Percentiles rank a stretch among this genome's conserved stretches.
phyloP scores from a whole-genome alignment of 2,888 invertebrate species.

The Iselma pallidipennis region DNA sequence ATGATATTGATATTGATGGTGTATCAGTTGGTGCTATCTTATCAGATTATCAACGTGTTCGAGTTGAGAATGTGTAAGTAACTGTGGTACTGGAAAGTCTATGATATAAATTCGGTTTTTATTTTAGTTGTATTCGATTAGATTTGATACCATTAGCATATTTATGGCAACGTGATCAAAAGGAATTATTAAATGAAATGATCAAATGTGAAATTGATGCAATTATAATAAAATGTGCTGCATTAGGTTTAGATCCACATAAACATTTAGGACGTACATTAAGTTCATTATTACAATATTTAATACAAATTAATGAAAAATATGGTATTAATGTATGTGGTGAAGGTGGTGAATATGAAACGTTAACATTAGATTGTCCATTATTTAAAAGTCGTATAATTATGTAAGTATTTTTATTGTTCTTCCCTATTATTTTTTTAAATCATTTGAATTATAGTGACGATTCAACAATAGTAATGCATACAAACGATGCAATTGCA shows the following conservation, averaged over 20 bases:
- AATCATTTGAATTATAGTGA: constrained; percentile 63
- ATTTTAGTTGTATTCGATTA: constrained; percentile 81
- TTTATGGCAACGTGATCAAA: constrained; percentile 95
- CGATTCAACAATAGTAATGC: constrained; percentile 83
- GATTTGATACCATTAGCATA: constrained; percentile 88
- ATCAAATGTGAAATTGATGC: constrained; percentile 90
- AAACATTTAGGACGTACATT: constrained; percentile 87
- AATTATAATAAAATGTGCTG: constrained; percentile 96
- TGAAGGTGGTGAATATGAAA: constrained; percentile 99
- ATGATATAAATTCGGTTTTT: no score
- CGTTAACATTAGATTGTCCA: constrained; percentile 96
- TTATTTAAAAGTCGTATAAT: constrained; percentile 88
- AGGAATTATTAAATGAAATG: constrained; percentile 94
- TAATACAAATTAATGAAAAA: constrained; percentile 87
- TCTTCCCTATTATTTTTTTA: neutral
- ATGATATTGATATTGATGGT: constrained; percentile 72
- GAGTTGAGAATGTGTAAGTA: constrained; percentile 98
- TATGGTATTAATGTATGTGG: constrained; percentile 96
- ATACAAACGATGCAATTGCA: constrained; percentile 90
- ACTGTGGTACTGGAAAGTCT: no score
- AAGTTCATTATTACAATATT: constrained; percentile 82
- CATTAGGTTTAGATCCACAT: constrained; percentile 84
- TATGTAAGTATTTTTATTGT: constrained; percentile 69
- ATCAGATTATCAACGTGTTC: constrained; percentile 96
- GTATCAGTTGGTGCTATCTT: constrained; percentile 97